Base-by-base conservation (phyloP, 2,888 invertebrate genomes). In the Heliconius charithonia region DNA sequence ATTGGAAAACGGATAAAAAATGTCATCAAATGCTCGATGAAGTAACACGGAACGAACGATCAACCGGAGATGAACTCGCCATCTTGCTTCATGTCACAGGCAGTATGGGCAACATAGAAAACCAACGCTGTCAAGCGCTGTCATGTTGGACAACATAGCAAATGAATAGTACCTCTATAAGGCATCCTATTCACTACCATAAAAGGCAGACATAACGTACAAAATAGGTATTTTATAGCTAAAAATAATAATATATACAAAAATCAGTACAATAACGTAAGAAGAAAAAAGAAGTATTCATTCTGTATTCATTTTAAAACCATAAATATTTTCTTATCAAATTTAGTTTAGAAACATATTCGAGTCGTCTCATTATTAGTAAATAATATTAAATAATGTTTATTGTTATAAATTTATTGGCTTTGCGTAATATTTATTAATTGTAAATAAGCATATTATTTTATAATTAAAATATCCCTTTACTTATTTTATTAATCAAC, bases 51-150 rank as follows among this genome's bases (percentile, higher is more conserved):
- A 87, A 86, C 91, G 91, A 90, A 90, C 93, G 88, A 93, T 92
- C 92, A 91, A 94, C 89, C 92, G 89, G 92, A 94, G 95, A 94
- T 92, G 93, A 93, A 92, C 92, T 92, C 95, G 95, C 95, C 95
- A 95, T 95, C 94, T 95, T 95, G 93, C 93, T 93, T 93, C 90
- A 90, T 90, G 92, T 93, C 93, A 93, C 87, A 90, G 85, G 86
- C 90, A 91, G 88, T 85, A 84, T 81, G 88, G 85, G 90, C 94
- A 93, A 89, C 85, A 84, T 89, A 85, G 81, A 85, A 83, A 89
- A 88, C 83, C 84, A 78, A 88, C 77, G 83, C 88, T 85, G 87
- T 88, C 87, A 87, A 83, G 82, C 81, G 66, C 69, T 78, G 69
- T 76, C 91, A 91, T 56, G 85, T 72, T 80, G n/a, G 86, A 82